Evolutionary conservation across 2,888 invertebrate genomes (phyloP), one percentile per base, ranked within the genome.

Genomic region (Sclerodermus sp.): DNA sequence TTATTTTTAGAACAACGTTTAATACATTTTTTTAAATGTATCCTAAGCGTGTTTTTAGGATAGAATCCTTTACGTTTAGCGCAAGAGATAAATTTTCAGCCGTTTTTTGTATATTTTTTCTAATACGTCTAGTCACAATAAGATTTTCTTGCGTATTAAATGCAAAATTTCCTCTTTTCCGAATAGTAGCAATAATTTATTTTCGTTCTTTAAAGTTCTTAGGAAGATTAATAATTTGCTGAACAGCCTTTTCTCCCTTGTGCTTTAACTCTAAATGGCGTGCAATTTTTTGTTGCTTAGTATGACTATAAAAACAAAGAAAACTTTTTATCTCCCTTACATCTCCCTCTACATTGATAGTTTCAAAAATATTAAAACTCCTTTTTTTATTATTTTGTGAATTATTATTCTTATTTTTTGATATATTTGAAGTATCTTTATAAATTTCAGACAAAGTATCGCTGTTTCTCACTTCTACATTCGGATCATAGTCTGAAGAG

Each of bases 61-160:
- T 55, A 64, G 30, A 53, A 60, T 16, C 53, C 56, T 42, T 58
- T 55, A 18, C 62, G 62, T 12, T 44, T 45, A 9, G 43, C 36
- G 48, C 63, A 66, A 2, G 57, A 39, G 14, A 34, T 49, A 47
- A 64, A 42, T 58, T 47, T 30, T 31, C 30, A 5, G 51, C 59
- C 14, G 46, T 30, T 38, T 45, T 46, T 10, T 50, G 44, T 10
- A 45, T 41, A n/a, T 38, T 40, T 2, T 16, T n/a, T 8, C 37
- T 51, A 12, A 60, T 60, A 17, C 62, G 51, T 34, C 62, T 50
- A 1, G 55, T 38, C 14, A 62, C 58, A 10, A 66, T 57, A 8
- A 66, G 36, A 42, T 57, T 49, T 9, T 17, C 15, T 17, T 45
- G 30, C 1, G 59, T 59, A 31, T 63, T 65, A 30, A 50, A 60